phyloP scores from a whole-genome alignment of 1,140 invertebrate species.

The Micrasema longulum region DNA sequence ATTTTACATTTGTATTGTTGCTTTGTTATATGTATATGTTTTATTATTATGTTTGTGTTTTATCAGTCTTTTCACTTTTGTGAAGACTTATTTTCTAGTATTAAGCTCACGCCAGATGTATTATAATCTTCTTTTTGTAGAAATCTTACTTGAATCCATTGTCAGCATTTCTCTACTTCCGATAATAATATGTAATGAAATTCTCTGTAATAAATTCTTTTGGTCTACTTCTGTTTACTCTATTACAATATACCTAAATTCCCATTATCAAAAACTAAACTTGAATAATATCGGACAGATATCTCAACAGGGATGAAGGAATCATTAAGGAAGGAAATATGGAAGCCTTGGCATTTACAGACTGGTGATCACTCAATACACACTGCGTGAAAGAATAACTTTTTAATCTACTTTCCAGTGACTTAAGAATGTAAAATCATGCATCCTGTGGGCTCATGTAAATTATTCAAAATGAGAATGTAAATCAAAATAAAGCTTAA shows the following conservation, averaged over 20 bases:
- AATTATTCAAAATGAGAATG: no score
- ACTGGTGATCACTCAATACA: no score
- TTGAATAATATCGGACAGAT: no score
- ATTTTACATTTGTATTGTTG: conserved; percentile 47
- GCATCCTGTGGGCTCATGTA: no score
- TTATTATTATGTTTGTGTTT: conserved; percentile 51
- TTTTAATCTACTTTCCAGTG: no score
- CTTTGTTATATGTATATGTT: conserved; percentile 54
- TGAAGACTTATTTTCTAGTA: conserved; percentile 51
- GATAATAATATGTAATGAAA: conserved; percentile 56
- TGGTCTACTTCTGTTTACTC: conserved; percentile 48
- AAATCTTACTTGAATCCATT: conserved; percentile 55
- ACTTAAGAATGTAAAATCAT: no score
- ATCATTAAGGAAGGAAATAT: no score
- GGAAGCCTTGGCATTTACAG: no score
- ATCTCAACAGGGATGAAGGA: no score
- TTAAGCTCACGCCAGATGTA: conserved; percentile 55
- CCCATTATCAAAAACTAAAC: no score
- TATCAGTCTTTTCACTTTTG: conserved; percentile 51
- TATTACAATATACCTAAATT: conserved; percentile 1
- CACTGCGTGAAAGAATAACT: no score
- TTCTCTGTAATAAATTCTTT: conserved; percentile 56
- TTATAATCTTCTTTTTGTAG: conserved; percentile 55
- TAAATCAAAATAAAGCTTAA: no score
- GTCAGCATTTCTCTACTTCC: conserved; percentile 56